Evolutionary conservation across 2,113 vertebrate species (phyloP), one percentile per base, ranked within the genome.

Genomic region (Tetrao urogallus): DNA sequence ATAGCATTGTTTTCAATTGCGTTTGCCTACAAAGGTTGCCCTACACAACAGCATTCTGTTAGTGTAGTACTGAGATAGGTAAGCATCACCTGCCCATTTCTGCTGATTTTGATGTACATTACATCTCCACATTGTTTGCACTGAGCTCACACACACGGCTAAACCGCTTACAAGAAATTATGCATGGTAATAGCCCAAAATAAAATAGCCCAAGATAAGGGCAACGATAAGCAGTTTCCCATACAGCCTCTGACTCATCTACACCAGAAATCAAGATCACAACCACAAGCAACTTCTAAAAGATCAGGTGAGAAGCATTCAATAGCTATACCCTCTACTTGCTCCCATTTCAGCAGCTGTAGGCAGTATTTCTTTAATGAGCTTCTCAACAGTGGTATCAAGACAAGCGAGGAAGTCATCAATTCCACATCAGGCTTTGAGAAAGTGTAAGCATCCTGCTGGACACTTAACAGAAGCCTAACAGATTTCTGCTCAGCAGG

Each of bases 141-240:
- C 52, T 30, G 27, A 54, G 27, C 52, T 17, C 15, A 54, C 15
- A 17, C 14, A 16, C 57, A 19, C 15, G 40, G 21, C 36, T 43
- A 20, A 80, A 60, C 4, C 24, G 10, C 42, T 66, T 20, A 47
- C 11, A n/a, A 75, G 38, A 64, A 19, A 34, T 14, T 0, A 3
- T 18, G 10, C 4, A 50, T 10, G 75, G 22, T 24, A 82, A 34
- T 13, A 87, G 56, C 3, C 8, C 75, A 71, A 73, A 30, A 27
- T 22, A 43, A 63, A 82, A 34, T 15, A 87, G 60, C 4, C 8
- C 75, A 71, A 73, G n/a, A 27, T 22, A 38, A 63, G 82, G 38
- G 74, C 54, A 67, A 43, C 0, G 0, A 50, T 13, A 14, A 30
- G 17, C 2, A 1, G 69, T 40, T 88, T 70, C 56, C 58, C 13